A percentile compares a stretch with the other conserved stretches of the same genome.
These are phyloP conservation scores for Hydraecia micacea DNA, from an alignment of 2,888 invertebrate genomes.

Conservation along the genomic window DNA sequence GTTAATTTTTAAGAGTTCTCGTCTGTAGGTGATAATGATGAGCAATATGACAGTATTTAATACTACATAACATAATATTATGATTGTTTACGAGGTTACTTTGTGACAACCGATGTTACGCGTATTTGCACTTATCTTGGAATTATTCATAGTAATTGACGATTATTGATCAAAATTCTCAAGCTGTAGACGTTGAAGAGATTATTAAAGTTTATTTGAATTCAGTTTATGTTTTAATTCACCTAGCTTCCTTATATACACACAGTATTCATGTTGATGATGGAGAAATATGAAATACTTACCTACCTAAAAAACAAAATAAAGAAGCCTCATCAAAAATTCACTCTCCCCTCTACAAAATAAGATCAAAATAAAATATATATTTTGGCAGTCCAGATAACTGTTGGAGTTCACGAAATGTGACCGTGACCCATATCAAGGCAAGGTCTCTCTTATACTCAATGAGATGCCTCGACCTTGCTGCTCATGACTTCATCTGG, in stretches of 20 bases:
- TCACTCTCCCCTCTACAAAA: not conserved
- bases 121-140: conserved; percentile 73
- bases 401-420: conserved; percentile 10
- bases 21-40: conserved; percentile 77
- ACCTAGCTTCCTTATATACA: not conserved
- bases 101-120: conserved; percentile 60
- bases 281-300: not conserved
- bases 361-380: not conserved
- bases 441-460: not conserved
- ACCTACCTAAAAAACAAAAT: not conserved
- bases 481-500: conserved; percentile 4
- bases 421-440: conserved; percentile 13
- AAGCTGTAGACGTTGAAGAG: conserved; percentile 85
- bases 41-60: conserved; percentile 85
- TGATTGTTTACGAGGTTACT: conserved; percentile 60
- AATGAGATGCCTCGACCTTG: conserved; percentile 9
- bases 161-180: conserved; percentile 75
- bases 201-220: conserved; percentile 89
- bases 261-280: not conserved
- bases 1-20: conserved; percentile 64
- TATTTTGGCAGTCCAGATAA: conserved; percentile 18
- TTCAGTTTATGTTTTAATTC: conserved; percentile 77
- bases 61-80: conserved; percentile 65
- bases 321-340: not conserved
- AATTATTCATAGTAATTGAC: conserved; percentile 68